Evolutionary conservation across 1,140 invertebrate genomes (phyloP).

Genomic region (Zaprionus tsacasi): DNA sequence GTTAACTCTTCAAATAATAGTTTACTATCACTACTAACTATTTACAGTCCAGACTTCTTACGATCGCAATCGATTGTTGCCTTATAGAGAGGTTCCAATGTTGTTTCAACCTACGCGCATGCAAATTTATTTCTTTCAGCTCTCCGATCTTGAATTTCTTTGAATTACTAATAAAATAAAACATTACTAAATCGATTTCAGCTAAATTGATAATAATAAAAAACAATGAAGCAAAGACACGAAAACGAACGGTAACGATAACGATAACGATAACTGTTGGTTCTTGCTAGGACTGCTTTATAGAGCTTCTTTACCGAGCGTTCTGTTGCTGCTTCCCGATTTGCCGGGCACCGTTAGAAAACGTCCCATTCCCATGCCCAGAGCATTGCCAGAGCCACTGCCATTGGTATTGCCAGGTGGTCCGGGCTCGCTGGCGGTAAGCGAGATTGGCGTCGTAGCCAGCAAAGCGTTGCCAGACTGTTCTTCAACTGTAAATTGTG

Average conservation of each 20-base stretch:
- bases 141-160: conserved; percentile 6
- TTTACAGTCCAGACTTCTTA: not conserved
- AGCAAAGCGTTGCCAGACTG: conserved; percentile 62
- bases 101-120: conserved; percentile 25
- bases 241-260: conserved; percentile 45
- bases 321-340: conserved; percentile 63
- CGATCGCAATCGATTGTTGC: conserved; percentile 16
- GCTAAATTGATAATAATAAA: conserved; percentile 36
- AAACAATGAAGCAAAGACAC: conserved; percentile 49
- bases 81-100: conserved; percentile 31
- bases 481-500: conserved; percentile 80
- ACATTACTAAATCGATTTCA: conserved; percentile 29
- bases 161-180: conserved; percentile 45
- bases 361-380: conserved; percentile 70
- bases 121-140: conserved; percentile 40
- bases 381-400: conserved; percentile 43
- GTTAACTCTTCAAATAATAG: not conserved
- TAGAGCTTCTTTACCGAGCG: conserved; percentile 61
- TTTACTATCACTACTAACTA: not conserved
- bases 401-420: conserved; percentile 68
- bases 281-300: conserved; percentile 33
- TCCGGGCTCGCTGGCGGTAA: conserved; percentile 73
- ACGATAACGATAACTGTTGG: conserved; percentile 52
- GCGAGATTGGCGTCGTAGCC: conserved; percentile 67
- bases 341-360: conserved; percentile 83